These are phyloP conservation scores for Strix aluco DNA, from an alignment of 2,113 vertebrate species.

Conservation along the genomic window DNA sequence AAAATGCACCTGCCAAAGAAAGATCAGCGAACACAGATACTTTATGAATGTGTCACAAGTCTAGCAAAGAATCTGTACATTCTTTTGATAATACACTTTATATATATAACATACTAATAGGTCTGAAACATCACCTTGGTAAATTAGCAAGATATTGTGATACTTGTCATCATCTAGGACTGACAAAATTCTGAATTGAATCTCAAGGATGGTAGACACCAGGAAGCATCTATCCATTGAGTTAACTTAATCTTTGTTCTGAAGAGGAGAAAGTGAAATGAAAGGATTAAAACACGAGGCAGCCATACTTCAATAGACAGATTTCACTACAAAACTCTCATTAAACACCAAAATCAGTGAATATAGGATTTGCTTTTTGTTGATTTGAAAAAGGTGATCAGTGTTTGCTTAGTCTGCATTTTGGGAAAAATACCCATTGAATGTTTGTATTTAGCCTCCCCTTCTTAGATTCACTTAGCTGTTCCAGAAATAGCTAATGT, in stretches of 20 bases:
- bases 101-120: background rate
- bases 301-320: background rate
- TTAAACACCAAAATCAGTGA: background rate
- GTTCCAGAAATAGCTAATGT: conserved; percentile 22
- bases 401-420: background rate
- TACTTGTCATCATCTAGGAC: background rate
- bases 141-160: background rate
- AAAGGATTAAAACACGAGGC: background rate
- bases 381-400: background rate
- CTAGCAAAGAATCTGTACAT: background rate
- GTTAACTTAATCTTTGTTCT: background rate
- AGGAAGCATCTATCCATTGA: background rate
- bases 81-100: background rate
- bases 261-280: background rate
- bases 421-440: background rate
- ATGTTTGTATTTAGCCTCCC: background rate
- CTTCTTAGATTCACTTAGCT: background rate
- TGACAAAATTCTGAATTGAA: background rate
- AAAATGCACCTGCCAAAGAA: conserved; percentile 9
- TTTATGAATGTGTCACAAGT: background rate
- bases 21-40: background rate
- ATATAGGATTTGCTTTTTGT: background rate
- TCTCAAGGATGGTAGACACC: background rate
- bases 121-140: background rate
- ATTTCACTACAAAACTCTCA: background rate